These are phyloP conservation scores for Siniperca undulata DNA, from an alignment of 2,797 vertebrate species.

Conservation along the genomic window DNA sequence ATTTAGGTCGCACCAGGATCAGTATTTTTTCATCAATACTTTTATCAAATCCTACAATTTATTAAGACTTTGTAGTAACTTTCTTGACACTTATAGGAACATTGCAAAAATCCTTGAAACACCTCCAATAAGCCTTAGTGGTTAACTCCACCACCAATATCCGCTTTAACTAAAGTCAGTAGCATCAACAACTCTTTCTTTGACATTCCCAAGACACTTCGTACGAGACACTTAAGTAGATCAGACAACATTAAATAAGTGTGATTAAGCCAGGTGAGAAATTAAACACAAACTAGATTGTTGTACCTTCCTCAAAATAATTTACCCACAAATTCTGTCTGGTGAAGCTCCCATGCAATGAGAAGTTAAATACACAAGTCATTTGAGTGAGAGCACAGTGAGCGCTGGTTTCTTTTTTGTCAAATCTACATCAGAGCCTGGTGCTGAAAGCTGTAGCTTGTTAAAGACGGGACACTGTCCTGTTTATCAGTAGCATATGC, in stretches of 20 bases:
- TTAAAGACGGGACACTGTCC: slow-evolving; percentile 13
- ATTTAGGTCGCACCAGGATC: background rate
- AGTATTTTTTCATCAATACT: background rate
- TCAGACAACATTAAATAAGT: no score
- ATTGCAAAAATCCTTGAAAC: slow-evolving; percentile 21
- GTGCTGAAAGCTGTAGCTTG: slow-evolving; percentile 28
- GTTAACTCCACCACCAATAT: slow-evolving; percentile 28
- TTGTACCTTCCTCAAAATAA: background rate
- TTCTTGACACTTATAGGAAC: slow-evolving; percentile 26
- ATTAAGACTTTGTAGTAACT: slow-evolving; percentile 44
- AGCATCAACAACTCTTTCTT: slow-evolving; percentile 49
- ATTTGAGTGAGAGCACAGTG: slow-evolving; percentile 7
- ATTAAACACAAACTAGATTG: slow-evolving; percentile 11
- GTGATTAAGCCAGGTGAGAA: slow-evolving; percentile 8
- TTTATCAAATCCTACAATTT: background rate
- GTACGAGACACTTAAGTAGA: slow-evolving; percentile 12
- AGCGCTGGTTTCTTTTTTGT: slow-evolving; percentile 16
- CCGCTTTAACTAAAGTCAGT: slow-evolving; percentile 59
- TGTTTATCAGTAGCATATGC: slow-evolving; percentile 64
- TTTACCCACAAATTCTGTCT: background rate
- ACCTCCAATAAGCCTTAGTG: slow-evolving; percentile 22
- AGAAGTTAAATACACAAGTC: background rate
- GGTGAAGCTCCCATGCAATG: slow-evolving; percentile 8
- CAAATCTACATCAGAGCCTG: slow-evolving; percentile 34
- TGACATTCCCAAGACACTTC: slow-evolving; percentile 44